Evolutionary conservation across 2,888 invertebrate species (phyloP).

Genomic region (Xanthostigma xanthostigma): DNA sequence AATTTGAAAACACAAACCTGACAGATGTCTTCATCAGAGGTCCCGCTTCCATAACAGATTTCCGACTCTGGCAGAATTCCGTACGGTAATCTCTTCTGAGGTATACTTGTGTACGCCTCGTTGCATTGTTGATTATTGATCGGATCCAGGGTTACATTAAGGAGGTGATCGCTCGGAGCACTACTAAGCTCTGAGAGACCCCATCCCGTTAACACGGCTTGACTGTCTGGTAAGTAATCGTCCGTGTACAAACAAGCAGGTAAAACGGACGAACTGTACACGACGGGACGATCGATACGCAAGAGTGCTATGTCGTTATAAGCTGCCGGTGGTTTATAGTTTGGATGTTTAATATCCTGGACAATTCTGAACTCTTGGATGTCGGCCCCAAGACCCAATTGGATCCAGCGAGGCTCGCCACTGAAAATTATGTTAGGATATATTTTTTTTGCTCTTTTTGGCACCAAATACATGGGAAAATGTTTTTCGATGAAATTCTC

Average conservation of each 20-base stretch:
- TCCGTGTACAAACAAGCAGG: constrained; percentile 31
- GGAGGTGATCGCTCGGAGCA: constrained; percentile 21
- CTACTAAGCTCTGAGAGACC: constrained; percentile 22
- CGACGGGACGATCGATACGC: constrained; percentile 24
- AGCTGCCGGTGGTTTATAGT: constrained; percentile 24
- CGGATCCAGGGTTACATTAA: constrained; percentile 29
- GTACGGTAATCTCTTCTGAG: constrained; percentile 18
- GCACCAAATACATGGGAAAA: too few relatives aligned
- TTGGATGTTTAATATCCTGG: constrained; percentile 26
- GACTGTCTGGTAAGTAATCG: constrained; percentile 10
- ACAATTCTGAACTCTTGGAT: constrained; percentile 22
- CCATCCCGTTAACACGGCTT: constrained; percentile 31
- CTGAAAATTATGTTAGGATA: too few relatives aligned
- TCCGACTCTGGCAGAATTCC: constrained; percentile 28
- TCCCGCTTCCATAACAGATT: constrained; percentile 30
- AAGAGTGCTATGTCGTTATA: constrained; percentile 38
- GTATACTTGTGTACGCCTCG: constrained; percentile 15
- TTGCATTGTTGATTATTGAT: constrained; percentile 22
- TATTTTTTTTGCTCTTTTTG: too few relatives aligned
- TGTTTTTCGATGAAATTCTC: too few relatives aligned
- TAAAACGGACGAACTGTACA: constrained; percentile 25
- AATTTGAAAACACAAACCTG: constrained; percentile 21
- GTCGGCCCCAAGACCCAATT: constrained; percentile 8
- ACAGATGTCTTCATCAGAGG: constrained; percentile 31
- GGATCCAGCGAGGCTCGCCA: too few relatives aligned